These are phyloP conservation scores for Metacarcinus magister DNA, from an alignment of 2,888 invertebrate genomes.

Conservation along the genomic window DNA sequence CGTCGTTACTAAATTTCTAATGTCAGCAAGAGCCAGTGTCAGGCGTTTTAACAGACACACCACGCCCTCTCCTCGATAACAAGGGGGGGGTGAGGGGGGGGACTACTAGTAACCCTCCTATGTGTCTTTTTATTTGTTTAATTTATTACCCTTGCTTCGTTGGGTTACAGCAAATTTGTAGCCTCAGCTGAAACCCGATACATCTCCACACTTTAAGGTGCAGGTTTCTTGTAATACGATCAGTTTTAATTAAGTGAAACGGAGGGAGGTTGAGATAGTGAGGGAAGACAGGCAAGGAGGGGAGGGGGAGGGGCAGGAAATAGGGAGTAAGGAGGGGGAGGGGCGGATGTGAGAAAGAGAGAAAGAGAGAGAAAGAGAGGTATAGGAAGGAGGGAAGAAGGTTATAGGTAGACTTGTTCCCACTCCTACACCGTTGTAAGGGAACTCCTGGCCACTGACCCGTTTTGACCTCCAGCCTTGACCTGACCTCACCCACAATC, in stretches of 20 bases:
- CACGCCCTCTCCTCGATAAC: neutral
- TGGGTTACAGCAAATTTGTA: neutral
- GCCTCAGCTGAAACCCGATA: constrained; percentile 3
- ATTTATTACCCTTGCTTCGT: constrained; percentile 19
- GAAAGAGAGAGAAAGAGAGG: constrained; percentile 16
- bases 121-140: neutral
- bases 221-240: neutral
- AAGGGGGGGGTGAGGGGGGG: no score
- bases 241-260: constrained; percentile 32
- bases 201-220: constrained; percentile 20
- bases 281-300: neutral
- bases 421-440: neutral
- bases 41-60: neutral
- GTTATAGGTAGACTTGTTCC: constrained; percentile 33
- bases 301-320: neutral
- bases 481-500: constrained; percentile 46
- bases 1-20: neutral
- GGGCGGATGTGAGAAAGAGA: neutral
- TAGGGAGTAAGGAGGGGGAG: neutral
- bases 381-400: neutral
- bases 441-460: constrained; percentile 40
- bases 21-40: neutral
- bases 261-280: neutral
- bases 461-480: constrained; percentile 38
- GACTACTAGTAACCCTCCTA: no score